Base-by-base conservation (phyloP, 1,140 invertebrate species). In the Patella vulgata region DNA sequence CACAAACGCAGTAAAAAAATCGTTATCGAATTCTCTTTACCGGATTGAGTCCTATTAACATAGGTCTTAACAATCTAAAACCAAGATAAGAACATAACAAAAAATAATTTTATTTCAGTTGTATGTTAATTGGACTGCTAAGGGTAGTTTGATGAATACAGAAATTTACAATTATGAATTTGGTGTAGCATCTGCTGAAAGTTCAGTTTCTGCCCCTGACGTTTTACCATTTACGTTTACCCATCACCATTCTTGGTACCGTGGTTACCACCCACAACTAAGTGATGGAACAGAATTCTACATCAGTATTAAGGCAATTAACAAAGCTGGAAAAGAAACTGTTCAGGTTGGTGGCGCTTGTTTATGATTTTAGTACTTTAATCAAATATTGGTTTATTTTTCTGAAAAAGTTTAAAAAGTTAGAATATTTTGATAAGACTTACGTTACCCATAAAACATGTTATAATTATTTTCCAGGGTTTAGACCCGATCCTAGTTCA, bases 161-260 rank as follows among this genome's bases (percentile, higher is more conserved):
- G 59, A 58, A 11, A 64, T 74, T 6, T 59, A 65, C 47, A 62
- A 71, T 19, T 69, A 65, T 53, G 42, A 71, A 40, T 43, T 71
- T n/a, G 68, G 65, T 14, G 28, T 74, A 3, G 46, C 63, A n/a
- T 56, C 64, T 12, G 57, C 25, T 27, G 0, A 23, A 14, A 23
- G 25, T 31, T 28, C 47, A 14, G 23, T n/a, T 19, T 47, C 27
- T 21, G 36, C 46, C 5, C 65, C 65, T 25, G 63, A 74, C 42
- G 50, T 74, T 0, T 39, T 68, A 14, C 19, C 33, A 5, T 71
- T 59, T 28, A 53, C 39, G 31, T 62, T 52, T 3, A 71, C 71
- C 0, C 57, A 61, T 3, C 63, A 71, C 17, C 63, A 71, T 40
- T 14, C 46, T 14, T 54, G 51, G 14, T 50, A 62, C 46, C 53